Percentiles rank a stretch among this genome's conserved stretches.
Conservation (phyloP, 1,140 invertebrate genomes). For the Caenorhabditis briggsae region DNA sequence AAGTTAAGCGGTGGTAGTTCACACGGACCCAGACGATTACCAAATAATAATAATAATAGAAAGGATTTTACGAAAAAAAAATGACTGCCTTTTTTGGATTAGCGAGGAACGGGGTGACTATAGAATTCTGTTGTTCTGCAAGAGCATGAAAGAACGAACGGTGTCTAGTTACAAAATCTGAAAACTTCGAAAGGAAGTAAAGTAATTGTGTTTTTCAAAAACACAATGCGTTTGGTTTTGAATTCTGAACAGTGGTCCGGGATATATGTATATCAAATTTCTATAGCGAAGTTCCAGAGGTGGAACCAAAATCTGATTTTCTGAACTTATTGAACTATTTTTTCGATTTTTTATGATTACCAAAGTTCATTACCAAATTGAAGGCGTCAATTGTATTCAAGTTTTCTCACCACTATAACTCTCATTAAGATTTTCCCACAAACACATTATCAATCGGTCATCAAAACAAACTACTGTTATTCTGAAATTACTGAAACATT, state of each 20-base stretch:
- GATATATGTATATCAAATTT: too few relatives aligned
- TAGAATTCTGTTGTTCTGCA: conserved; percentile 7
- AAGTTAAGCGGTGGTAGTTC: background rate
- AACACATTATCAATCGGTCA: too few relatives aligned
- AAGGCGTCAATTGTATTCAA: background rate
- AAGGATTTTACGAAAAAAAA: background rate
- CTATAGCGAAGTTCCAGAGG: too few relatives aligned
- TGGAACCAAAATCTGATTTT: too few relatives aligned
- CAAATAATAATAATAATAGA: conserved; percentile 2
- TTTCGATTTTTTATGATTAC: too few relatives aligned
- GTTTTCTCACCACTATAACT: too few relatives aligned
- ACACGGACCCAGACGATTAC: background rate
- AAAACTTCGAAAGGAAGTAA: conserved; percentile 1
- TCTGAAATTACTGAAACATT: background rate
- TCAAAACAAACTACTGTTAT: background rate
- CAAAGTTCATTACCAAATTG: background rate
- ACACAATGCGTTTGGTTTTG: background rate
- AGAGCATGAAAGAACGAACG: background rate
- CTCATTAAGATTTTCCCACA: background rate
- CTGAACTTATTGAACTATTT: too few relatives aligned
- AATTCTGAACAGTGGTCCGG: background rate
- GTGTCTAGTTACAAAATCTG: conserved; percentile 12
- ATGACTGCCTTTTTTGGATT: too few relatives aligned
- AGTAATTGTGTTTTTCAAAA: background rate
- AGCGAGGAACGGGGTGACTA: background rate